Evolutionary conservation across 2,888 invertebrate species (phyloP), one percentile per base, ranked within the genome.

Genomic region (Phengaris alcon): DNA sequence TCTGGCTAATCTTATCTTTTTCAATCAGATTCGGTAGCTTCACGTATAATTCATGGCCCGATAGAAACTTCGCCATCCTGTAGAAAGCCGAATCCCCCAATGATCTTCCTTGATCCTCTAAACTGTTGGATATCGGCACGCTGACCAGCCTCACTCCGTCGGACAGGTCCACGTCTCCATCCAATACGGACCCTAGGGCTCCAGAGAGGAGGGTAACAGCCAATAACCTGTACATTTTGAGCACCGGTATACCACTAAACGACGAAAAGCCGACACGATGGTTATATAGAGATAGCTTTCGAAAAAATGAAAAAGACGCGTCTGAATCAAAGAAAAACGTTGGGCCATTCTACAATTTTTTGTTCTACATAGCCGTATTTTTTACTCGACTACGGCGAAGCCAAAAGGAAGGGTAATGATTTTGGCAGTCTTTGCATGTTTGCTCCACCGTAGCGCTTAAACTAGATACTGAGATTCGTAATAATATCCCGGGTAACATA

Each of bases 1-100:
- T 94, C 68, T 93, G 93, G 80, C 95, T 95, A 76, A 96, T 88
- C 78, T 95, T 95, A 35, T 95, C 94, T 79, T 95, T 94, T 9
- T 96, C 96, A 77, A 97, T 91, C 78, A 97, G 86, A 83, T 95
- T 96, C 0, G 95, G 95, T 75, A 97, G 87, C 82, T 95, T 96
- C 77, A 97, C 95, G 82, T 96, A 94, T 15, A 97, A 84, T 84
- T 97, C 97, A 79, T 97, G 96, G 3, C 94, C 95, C 82, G 95
- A 94, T 3, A 97, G 86, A 81, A 97, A 97, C 81, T 94, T 94
- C 15, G 96, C 94, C 82, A 97, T 88, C 10, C 94, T 88, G 8
- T 94, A 95, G 75, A 96, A 79, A 0, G 94, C 84, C 0, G 94
- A 90, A 64, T 94, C 94, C 59, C 92, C 95, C 72, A 89, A 85